Evolutionary conservation across 2,797 vertebrate species (phyloP).

Genomic region (Sebastes jordani): DNA sequence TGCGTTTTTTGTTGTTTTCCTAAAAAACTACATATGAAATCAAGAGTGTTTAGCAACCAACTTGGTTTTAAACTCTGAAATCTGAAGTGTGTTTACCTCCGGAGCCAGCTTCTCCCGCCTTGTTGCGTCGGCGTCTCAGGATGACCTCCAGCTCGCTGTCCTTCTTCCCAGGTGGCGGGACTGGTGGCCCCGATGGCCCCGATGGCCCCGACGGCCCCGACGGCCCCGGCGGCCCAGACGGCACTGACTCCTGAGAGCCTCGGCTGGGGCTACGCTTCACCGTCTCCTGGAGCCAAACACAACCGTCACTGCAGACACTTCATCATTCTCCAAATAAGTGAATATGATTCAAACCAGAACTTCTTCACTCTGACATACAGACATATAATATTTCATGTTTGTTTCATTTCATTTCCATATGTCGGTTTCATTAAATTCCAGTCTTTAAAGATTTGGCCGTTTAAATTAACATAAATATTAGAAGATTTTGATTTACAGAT

Average conservation of each 20-base stretch:
- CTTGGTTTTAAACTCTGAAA: neutral
- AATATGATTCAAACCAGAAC: neutral
- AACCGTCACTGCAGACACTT: neutral
- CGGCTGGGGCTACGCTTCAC: constrained; percentile 86
- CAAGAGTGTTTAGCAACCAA: neutral
- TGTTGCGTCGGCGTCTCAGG: constrained; percentile 83
- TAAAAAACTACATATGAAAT: too few species aligned
- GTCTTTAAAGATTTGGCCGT: too few species aligned
- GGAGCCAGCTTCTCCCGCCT: constrained; percentile 77
- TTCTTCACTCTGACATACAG: too few species aligned
- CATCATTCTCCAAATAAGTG: too few species aligned
- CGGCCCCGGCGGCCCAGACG: neutral
- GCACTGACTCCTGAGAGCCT: constrained; percentile 77
- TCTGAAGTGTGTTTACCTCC: constrained; percentile 63
- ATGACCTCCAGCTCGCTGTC: constrained; percentile 87
- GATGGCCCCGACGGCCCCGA: neutral
- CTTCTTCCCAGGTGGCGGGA: constrained; percentile 68
- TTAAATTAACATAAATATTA: neutral
- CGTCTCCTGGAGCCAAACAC: constrained; percentile 72
- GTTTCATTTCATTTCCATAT: neutral
- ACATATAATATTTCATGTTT: neutral
- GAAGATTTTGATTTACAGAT: neutral
- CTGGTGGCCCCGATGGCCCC: constrained; percentile 16
- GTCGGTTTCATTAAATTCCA: neutral
- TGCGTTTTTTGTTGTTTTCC: too few species aligned